Conservation (phyloP, 1,140 invertebrate species). For the Micrasema minimum region DNA sequence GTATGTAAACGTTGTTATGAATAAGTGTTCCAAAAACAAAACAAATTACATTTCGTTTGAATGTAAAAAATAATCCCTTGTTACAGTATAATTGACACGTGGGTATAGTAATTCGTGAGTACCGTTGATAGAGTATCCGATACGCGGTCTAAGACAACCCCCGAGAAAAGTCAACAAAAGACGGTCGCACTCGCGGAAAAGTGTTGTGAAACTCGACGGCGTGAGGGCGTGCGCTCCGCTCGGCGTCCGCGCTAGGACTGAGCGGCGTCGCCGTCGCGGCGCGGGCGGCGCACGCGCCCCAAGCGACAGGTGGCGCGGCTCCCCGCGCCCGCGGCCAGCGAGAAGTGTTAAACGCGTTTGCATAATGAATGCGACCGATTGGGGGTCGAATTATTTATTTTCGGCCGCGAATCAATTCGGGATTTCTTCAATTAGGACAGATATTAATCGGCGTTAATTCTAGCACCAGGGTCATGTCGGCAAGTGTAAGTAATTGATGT, state of each 20-base stretch:
- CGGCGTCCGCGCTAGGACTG: constrained; percentile 35
- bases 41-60: not conserved
- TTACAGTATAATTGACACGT: constrained; percentile 4
- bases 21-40: constrained; percentile 19
- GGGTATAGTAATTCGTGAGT: constrained; percentile 19
- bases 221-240: constrained; percentile 14
- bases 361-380: constrained; percentile 38
- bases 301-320: constrained; percentile 48
- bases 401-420: not conserved
- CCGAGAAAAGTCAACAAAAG: constrained; percentile 37
- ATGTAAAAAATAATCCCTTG: too few relatives aligned
- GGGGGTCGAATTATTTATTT: constrained; percentile 26
- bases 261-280: constrained; percentile 19
- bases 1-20: too few relatives aligned
- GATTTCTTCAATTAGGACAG: not conserved
- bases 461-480: too few relatives aligned
- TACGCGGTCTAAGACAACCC: constrained; percentile 13
- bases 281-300: constrained; percentile 48
- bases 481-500: too few relatives aligned
- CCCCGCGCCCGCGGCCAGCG: not conserved
- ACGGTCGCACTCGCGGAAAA: constrained; percentile 18
- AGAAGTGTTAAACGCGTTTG: constrained; percentile 36
- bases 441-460: not conserved
- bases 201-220: not conserved
- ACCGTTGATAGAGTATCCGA: not conserved